phyloP scores from a whole-genome alignment of 2,113 vertebrate genomes.

The Glaucidium brasilianum region DNA sequence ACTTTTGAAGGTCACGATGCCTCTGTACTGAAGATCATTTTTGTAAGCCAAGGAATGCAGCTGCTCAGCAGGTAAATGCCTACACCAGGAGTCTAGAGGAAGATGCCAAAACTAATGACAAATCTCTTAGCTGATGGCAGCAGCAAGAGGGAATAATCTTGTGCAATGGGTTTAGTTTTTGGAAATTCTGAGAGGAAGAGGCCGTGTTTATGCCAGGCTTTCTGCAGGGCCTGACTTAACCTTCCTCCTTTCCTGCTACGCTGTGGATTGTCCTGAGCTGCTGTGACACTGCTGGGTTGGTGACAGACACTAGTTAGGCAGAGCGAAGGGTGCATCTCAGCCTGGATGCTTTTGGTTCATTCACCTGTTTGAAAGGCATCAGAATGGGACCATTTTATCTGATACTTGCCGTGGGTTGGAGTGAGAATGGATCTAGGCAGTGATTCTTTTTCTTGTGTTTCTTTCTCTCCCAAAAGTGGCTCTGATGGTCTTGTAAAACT shows the following conservation, averaged over 20 bases:
- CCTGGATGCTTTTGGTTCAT: not conserved
- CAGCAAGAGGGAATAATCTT: not conserved
- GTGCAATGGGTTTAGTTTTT: not conserved
- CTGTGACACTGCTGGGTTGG: not conserved
- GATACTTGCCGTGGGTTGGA: not conserved
- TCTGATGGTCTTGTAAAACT: constrained; percentile 94
- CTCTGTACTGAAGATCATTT: constrained; percentile 92
- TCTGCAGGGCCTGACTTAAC: not conserved
- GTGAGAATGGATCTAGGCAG: not conserved
- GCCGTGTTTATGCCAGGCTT: not conserved
- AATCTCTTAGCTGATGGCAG: not conserved
- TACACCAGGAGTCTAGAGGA: not conserved
- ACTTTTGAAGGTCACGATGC: constrained; percentile 98
- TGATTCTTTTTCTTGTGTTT: not conserved
- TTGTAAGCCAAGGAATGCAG: constrained; percentile 90
- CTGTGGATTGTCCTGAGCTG: not conserved
- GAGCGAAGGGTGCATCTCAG: not conserved
- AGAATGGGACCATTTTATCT: not conserved
- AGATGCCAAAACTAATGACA: not conserved
- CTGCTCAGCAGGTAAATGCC: constrained; percentile 85
- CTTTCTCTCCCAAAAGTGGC: constrained; percentile 73
- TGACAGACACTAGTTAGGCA: not conserved
- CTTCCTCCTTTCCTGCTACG: not conserved
- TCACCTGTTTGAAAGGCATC: not conserved
- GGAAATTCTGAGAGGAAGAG: not conserved